These are phyloP conservation scores for Miniopterus natalensis DNA, from an alignment of 2,113 vertebrate genomes.

Conservation along the genomic window DNA sequence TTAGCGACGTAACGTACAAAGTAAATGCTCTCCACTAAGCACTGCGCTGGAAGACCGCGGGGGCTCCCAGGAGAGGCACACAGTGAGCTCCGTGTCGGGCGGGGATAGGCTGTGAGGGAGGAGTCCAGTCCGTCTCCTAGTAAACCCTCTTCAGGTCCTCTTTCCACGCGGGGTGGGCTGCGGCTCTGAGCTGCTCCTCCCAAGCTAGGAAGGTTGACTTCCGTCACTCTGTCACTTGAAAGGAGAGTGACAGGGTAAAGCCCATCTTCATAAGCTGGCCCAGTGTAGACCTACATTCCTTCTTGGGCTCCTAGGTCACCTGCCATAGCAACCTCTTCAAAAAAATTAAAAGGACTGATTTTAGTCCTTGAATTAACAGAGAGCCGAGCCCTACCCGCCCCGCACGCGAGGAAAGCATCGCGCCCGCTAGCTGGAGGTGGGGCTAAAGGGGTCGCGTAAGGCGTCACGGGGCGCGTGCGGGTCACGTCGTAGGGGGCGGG, in stretches of 20 bases:
- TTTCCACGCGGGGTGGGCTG: not conserved
- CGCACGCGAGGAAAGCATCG: accelerated
- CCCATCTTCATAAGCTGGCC: not conserved
- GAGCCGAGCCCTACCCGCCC: accelerated
- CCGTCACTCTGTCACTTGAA: not conserved
- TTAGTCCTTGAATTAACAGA: accelerated
- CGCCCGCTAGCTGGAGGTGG: not conserved
- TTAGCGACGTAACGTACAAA: not conserved
- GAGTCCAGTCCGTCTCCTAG: not conserved
- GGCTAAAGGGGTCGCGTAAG: not conserved
- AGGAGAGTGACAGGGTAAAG: not conserved
- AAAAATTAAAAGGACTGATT: accelerated
- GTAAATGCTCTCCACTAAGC: not conserved
- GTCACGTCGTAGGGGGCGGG: not conserved
- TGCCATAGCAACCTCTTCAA: not conserved
- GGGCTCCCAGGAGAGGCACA: not conserved
- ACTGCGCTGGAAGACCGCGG: not conserved
- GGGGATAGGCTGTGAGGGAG: not conserved
- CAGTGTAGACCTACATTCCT: not conserved
- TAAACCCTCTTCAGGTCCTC: not conserved
- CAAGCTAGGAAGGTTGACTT: not conserved
- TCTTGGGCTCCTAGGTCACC: not conserved
- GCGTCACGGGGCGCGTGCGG: not conserved
- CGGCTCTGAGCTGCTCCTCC: not conserved
- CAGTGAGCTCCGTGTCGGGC: not conserved